Evolutionary conservation across 2,113 vertebrate genomes (phyloP).

Genomic region (Nymphicus hollandicus): DNA sequence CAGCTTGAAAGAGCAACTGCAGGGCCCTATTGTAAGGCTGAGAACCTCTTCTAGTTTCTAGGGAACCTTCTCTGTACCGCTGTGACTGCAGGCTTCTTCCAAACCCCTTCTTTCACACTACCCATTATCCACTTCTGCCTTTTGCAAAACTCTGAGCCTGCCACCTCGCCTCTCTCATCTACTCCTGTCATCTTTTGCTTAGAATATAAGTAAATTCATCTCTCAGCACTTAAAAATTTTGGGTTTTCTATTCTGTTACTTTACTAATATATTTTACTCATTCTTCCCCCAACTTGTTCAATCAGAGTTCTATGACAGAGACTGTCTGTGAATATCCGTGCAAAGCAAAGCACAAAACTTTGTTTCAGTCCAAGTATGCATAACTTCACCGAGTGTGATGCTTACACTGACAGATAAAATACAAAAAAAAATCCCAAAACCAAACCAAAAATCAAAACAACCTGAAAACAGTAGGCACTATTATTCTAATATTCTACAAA

Average conservation of each 20-base stretch:
- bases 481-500: background rate
- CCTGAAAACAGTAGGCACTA: background rate
- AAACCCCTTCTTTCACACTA: background rate
- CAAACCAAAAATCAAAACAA: no score
- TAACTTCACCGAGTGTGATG: background rate
- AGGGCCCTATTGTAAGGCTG: background rate
- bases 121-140: background rate
- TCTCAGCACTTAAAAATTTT: background rate
- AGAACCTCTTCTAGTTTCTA: background rate
- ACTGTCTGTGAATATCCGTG: background rate
- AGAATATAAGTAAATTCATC: background rate
- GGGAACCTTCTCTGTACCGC: background rate
- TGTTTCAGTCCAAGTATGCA: background rate
- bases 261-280: background rate
- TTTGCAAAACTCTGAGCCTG: background rate
- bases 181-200: background rate
- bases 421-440: background rate
- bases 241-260: background rate
- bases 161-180: background rate
- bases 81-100: background rate
- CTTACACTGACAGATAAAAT: background rate
- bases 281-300: background rate
- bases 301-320: background rate
- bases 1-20: background rate
- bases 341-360: background rate